Conservation (phyloP, 2,888 invertebrate species). For the Temnothorax unifasciatus region DNA sequence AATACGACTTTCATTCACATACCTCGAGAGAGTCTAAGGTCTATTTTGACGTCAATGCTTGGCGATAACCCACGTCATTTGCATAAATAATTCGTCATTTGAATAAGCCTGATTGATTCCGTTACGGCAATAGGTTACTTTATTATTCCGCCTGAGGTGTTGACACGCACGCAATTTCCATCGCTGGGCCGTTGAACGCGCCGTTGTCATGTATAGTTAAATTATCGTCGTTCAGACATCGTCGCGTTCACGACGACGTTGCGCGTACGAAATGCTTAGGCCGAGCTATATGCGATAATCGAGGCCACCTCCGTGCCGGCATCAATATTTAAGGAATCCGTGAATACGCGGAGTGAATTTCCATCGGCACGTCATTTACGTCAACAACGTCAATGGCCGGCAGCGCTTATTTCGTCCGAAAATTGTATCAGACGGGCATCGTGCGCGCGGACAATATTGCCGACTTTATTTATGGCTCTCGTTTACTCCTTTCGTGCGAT, state of each 20-base stretch:
- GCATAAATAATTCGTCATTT: constrained; percentile 26
- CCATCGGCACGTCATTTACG: constrained; percentile 34
- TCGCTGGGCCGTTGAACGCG: neutral
- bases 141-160: constrained; percentile 21
- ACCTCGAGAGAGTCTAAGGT: neutral
- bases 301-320: constrained; percentile 30
- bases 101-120: constrained; percentile 17
- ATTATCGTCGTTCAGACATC: constrained; percentile 8
- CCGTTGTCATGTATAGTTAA: constrained; percentile 1
- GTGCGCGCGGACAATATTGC: constrained; percentile 39
- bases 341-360: constrained; percentile 40
- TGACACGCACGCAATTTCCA: constrained; percentile 3
- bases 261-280: neutral
- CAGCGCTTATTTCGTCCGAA: constrained; percentile 41
- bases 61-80: neutral
- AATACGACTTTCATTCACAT: neutral
- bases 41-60: constrained; percentile 1
- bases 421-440: constrained; percentile 29
- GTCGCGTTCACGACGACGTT: neutral
- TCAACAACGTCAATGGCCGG: neutral
- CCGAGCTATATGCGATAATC: constrained; percentile 17
- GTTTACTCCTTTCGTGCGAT: constrained; percentile 56
- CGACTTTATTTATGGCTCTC: constrained; percentile 56
- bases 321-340: constrained; percentile 53
- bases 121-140: neutral